phyloP scores from a whole-genome alignment of 2,113 vertebrate species.

The Poecilia latipinna region DNA sequence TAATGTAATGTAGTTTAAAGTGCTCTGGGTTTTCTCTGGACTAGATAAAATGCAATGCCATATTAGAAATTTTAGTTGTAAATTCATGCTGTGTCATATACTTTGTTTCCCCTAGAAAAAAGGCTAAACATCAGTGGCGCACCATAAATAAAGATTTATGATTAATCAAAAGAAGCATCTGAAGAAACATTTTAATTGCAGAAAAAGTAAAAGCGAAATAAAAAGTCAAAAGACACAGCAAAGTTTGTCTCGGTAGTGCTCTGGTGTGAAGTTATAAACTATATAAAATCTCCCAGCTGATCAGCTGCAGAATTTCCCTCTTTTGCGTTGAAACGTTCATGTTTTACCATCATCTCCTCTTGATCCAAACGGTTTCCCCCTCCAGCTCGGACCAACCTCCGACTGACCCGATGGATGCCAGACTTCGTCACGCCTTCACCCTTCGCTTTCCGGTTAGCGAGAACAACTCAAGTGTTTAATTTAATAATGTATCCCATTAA shows the following conservation, averaged over 20 bases:
- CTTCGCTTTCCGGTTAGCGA: background rate
- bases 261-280: slow-evolving; percentile 20
- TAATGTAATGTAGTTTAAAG: too few species aligned
- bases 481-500: slow-evolving; percentile 4
- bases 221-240: too few species aligned
- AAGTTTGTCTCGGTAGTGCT: background rate
- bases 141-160: too few species aligned
- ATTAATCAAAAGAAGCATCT: too few species aligned
- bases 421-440: background rate
- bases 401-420: background rate
- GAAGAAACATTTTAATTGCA: too few species aligned
- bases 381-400: background rate
- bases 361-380: background rate
- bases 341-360: slow-evolving; percentile 9
- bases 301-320: slow-evolving; percentile 23
- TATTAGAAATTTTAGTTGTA: too few species aligned
- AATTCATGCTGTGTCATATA: too few species aligned
- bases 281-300: slow-evolving; percentile 11
- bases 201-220: too few species aligned
- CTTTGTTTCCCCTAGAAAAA: too few species aligned
- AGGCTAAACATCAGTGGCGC: too few species aligned
- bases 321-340: background rate
- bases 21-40: too few species aligned
- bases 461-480: slow-evolving; percentile 17
- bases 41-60: too few species aligned